phyloP scores from a whole-genome alignment of 2,888 invertebrate genomes.

The Apamea epomidion region DNA sequence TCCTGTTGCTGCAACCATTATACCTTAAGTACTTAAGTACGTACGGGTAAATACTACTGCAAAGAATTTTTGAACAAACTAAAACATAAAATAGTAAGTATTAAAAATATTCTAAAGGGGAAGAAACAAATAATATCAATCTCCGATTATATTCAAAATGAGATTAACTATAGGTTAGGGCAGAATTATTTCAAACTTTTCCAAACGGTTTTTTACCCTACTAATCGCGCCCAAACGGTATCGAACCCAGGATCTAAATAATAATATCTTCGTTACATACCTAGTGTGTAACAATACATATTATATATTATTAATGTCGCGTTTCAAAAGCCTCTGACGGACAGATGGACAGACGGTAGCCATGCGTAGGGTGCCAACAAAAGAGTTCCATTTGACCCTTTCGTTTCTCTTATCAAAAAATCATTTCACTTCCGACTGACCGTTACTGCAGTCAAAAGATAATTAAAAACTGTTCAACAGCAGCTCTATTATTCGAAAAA shows the following conservation, averaged over 20 bases:
- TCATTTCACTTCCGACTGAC: slow-evolving; percentile 19
- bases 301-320: slow-evolving; percentile 13
- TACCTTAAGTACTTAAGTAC: background rate
- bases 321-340: slow-evolving; percentile 15
- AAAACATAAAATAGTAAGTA: background rate
- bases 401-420: slow-evolving; percentile 41
- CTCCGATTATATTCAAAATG: background rate
- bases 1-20: background rate
- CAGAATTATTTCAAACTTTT: background rate
- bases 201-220: background rate
- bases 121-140: background rate
- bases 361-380: slow-evolving; percentile 42
- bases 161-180: background rate
- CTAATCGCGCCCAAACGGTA: slow-evolving; percentile 2
- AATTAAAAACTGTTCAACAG: slow-evolving; percentile 21
- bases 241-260: slow-evolving; percentile 24
- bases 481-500: slow-evolving; percentile 6
- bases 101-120: background rate
- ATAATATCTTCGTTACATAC: slow-evolving; percentile 9
- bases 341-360: slow-evolving; percentile 37
- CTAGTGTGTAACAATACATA: background rate
- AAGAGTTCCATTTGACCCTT: slow-evolving; percentile 30
- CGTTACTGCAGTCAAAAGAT: slow-evolving; percentile 28
- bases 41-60: background rate
- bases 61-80: background rate